phyloP scores from a whole-genome alignment of 2,797 vertebrate genomes.

The Xenopus petersii region DNA sequence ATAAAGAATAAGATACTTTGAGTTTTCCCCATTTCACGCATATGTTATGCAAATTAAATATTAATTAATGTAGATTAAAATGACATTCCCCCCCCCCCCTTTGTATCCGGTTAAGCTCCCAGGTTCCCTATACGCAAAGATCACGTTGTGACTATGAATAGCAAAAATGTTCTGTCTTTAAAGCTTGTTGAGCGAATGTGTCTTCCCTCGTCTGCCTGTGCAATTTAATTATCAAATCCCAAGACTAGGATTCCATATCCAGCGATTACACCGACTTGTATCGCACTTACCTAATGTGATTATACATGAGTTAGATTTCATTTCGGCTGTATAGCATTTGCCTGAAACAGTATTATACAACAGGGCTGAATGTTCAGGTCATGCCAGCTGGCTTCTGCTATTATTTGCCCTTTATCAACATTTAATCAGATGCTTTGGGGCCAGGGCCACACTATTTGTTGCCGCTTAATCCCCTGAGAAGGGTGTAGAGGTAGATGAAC shows the following conservation, averaged over 20 bases:
- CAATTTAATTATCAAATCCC: slow-evolving; percentile 49
- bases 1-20: not conserved
- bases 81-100: slow-evolving; percentile 44
- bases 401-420: too few species aligned
- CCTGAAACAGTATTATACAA: not conserved
- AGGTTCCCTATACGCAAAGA: slow-evolving; percentile 10
- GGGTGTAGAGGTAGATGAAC: too few species aligned
- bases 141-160: slow-evolving; percentile 47
- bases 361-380: not conserved
- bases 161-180: slow-evolving; percentile 33
- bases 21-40: slow-evolving; percentile 33
- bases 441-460: too few species aligned
- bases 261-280: slow-evolving; percentile 31
- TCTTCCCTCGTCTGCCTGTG: slow-evolving; percentile 20
- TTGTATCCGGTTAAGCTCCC: slow-evolving; percentile 26
- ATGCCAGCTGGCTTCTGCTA: too few species aligned
- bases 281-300: slow-evolving; percentile 39
- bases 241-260: slow-evolving; percentile 41
- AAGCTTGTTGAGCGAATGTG: slow-evolving; percentile 9
- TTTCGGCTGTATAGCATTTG: too few species aligned
- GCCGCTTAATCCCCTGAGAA: too few species aligned
- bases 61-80: slow-evolving; percentile 52
- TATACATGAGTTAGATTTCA: slow-evolving; percentile 47
- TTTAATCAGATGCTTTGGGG: too few species aligned
- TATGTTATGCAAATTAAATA: slow-evolving; percentile 51